A percentile compares a stretch with the other conserved stretches of the same genome.
phyloP scores from a whole-genome alignment of 2,113 vertebrate genomes.

The Chionis minor region DNA sequence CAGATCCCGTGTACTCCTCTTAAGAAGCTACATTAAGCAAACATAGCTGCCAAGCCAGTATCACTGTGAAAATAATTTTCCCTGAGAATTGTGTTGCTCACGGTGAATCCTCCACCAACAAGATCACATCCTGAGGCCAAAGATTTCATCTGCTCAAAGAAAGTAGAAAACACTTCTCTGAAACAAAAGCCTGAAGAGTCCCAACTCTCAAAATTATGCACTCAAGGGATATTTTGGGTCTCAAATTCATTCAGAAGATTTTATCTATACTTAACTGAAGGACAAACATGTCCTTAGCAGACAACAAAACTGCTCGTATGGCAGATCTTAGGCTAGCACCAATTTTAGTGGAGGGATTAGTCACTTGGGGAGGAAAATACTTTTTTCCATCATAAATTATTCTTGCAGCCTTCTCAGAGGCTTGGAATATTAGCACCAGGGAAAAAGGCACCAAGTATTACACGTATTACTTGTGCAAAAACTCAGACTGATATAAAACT shows the following conservation, averaged over 20 bases:
- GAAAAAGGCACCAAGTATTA: background rate
- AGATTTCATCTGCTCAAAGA: background rate
- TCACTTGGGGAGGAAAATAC: background rate
- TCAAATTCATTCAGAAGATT: background rate
- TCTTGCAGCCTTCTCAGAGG: background rate
- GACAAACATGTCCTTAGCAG: background rate
- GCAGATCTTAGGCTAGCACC: background rate
- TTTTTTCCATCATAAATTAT: background rate
- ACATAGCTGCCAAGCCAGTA: background rate
- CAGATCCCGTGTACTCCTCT: background rate
- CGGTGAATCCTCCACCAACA: fast-evolving
- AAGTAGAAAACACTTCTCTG: background rate
- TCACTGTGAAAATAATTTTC: background rate
- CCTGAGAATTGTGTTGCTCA: background rate
- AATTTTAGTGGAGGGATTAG: background rate
- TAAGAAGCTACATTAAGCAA: background rate
- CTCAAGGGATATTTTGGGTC: background rate
- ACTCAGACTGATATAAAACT: background rate
- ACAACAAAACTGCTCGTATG: background rate
- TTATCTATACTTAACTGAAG: background rate
- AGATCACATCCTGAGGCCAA: background rate
- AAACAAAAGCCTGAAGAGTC: background rate
- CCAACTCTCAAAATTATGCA: background rate
- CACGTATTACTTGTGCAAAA: background rate
- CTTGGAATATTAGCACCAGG: background rate